phyloP scores from a whole-genome alignment of 2,888 invertebrate genomes.

The Orthosia gothica region DNA sequence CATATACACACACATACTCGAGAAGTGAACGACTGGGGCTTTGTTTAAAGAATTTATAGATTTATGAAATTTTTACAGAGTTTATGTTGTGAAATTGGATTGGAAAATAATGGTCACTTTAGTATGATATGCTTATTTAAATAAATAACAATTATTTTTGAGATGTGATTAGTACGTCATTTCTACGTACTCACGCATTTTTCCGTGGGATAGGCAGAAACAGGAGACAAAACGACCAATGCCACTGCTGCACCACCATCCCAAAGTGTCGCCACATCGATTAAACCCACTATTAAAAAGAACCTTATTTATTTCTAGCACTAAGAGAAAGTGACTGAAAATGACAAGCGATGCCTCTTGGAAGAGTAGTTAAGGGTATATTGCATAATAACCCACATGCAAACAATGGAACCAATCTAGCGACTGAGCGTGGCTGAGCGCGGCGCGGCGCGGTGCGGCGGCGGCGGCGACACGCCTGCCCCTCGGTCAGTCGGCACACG shows the following conservation, averaged over 20 bases:
- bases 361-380: constrained; percentile 29
- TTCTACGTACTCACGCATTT: too few relatives aligned
- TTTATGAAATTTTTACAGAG: background rate
- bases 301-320: background rate
- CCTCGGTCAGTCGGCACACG: constrained; percentile 68
- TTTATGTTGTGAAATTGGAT: background rate
- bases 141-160: background rate
- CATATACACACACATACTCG: constrained; percentile 14
- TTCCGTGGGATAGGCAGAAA: too few relatives aligned
- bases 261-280: too few relatives aligned
- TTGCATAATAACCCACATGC: constrained; percentile 65
- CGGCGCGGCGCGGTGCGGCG: constrained; percentile 43
- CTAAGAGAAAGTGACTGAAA: constrained; percentile 11
- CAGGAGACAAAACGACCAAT: too few relatives aligned
- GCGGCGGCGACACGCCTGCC: constrained; percentile 61
- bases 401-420: constrained; percentile 77
- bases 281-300: background rate
- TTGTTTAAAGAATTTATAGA: constrained; percentile 29
- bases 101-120: background rate
- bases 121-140: background rate
- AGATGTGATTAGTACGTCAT: background rate
- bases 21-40: constrained; percentile 15
- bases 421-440: constrained; percentile 55
- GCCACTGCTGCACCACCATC: too few relatives aligned
- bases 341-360: constrained; percentile 20